Evolutionary conservation across 1,140 invertebrate genomes (phyloP).

Genomic region (Ostrea denselamellosa): DNA sequence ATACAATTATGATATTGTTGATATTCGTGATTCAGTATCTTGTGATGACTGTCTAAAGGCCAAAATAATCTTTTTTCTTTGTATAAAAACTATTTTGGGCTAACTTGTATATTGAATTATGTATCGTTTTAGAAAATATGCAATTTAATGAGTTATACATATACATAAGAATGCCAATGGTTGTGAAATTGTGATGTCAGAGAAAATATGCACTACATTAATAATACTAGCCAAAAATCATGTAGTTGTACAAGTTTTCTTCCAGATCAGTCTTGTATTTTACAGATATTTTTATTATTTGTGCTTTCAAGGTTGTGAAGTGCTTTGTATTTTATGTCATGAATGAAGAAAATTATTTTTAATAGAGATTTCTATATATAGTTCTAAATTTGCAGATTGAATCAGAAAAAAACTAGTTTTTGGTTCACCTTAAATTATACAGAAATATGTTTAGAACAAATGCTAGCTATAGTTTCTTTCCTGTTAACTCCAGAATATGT

Average conservation of each 20-base stretch:
- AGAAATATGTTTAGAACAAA: too few relatives aligned
- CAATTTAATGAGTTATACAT: not conserved
- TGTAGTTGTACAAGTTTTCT: not conserved
- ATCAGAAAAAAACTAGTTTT: too few relatives aligned
- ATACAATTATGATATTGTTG: conserved; percentile 6
- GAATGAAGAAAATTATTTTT: not conserved
- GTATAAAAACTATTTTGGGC: not conserved
- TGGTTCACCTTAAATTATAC: too few relatives aligned
- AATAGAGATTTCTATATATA: not conserved
- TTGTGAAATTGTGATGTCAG: not conserved
- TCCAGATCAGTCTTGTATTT: not conserved
- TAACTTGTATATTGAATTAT: not conserved
- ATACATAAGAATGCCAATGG: not conserved
- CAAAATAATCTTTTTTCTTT: conserved; percentile 20
- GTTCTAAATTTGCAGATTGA: too few relatives aligned
- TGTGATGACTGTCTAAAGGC: conserved; percentile 8
- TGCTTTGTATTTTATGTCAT: not conserved
- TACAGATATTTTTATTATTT: not conserved
- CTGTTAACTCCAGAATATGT: too few relatives aligned
- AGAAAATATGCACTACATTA: not conserved
- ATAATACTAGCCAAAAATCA: not conserved
- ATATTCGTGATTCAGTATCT: not conserved
- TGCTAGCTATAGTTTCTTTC: too few relatives aligned
- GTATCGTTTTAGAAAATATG: not conserved
- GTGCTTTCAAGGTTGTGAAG: not conserved